A percentile compares a stretch with the other conserved stretches of the same genome.
phyloP scores from a whole-genome alignment of 2,113 vertebrate genomes.

The Mustela nigripes region DNA sequence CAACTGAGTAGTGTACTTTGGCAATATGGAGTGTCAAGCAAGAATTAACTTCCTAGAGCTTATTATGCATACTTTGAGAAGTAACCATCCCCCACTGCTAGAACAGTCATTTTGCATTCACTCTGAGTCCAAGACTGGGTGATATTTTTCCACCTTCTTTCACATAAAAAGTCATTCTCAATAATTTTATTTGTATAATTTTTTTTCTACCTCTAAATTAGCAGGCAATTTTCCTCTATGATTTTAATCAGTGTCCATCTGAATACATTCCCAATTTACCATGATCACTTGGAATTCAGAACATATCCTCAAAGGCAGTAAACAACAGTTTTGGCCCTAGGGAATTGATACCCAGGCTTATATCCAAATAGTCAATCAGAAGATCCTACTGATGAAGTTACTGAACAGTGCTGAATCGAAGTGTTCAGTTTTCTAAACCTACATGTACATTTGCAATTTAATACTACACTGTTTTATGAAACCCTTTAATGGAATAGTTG shows the following conservation, averaged over 20 bases:
- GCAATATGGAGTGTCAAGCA: not conserved
- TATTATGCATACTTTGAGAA: not conserved
- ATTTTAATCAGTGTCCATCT: not conserved
- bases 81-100: not conserved
- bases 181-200: not conserved
- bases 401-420: not conserved
- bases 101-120: not conserved
- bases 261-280: not conserved
- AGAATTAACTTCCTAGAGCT: not conserved
- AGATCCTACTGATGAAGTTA: not conserved
- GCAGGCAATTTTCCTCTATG: not conserved
- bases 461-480: not conserved
- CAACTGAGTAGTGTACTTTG: not conserved
- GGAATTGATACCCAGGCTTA: not conserved
- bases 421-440: not conserved
- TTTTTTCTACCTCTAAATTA: conserved; percentile 42
- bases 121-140: not conserved
- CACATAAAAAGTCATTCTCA: not conserved
- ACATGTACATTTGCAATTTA: not conserved
- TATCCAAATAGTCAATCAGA: not conserved
- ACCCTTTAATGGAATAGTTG: not conserved
- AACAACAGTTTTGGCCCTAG: not conserved
- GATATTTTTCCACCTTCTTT: conserved; percentile 16
- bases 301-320: not conserved
- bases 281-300: not conserved